Evolutionary conservation across 2,888 invertebrate genomes (phyloP), one percentile per base, ranked within the genome.

Genomic region (Lymantria monacha): DNA sequence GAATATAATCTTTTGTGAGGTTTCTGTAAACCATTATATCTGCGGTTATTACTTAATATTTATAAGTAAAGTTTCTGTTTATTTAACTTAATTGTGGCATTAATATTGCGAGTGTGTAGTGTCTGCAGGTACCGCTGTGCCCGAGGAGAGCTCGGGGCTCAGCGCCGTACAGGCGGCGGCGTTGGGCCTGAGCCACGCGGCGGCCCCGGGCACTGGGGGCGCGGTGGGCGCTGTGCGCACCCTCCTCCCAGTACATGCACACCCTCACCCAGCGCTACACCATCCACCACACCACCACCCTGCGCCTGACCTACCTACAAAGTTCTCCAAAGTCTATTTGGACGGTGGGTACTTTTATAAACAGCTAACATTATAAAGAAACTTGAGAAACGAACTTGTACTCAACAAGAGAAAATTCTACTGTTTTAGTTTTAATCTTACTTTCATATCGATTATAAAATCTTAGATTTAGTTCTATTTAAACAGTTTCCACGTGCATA

Each of bases 91-190:
- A 3, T 22, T 22, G 5, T 22, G 22, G 5, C 5, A 5, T 5
- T 22, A 3, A 22, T 22, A 5, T 38, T 38, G 38, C 12, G 38
- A 22, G 9, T 36, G 36, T n/a, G 33, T 14, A 41, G 41, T 41
- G 12, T 41, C 42, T 10, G 11, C 42, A 12, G 30, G 30, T n/a
- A 13, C 12, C 9, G 30, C 30, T 3, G 42, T 7, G n/a, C n/a
- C 41, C 22, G 76, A 71, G 48, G 69, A 67, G 41, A 14, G 54
- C 30, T 12, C 44, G 30, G 87, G 86, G 7, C 79, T 87, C 55
- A 84, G 81, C 60, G 79, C 87, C 51, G 88, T 85, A 69, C 87
- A 88, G 69, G 88, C 89, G 73, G 87, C 90, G 62, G 86, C 87
- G 57, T 74, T 89, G 41, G 89, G 88, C 12, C 81, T 89, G 59